Percentiles rank a stretch among this genome's conserved stretches.
These are phyloP conservation scores for Zeuzera pyrina DNA, from an alignment of 2,888 invertebrate genomes.

Conservation along the genomic window DNA sequence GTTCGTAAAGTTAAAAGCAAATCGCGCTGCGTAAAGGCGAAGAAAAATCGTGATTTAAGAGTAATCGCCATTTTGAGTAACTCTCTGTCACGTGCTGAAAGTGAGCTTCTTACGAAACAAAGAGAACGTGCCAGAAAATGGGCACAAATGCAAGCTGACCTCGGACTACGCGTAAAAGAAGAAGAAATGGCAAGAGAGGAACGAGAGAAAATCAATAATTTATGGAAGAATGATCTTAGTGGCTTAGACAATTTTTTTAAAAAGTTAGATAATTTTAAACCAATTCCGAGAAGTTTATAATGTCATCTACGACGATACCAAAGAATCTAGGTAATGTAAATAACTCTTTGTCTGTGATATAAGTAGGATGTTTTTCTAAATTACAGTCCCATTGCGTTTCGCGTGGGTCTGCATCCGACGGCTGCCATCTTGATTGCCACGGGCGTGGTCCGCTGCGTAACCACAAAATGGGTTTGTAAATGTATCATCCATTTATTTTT, in stretches of 20 bases:
- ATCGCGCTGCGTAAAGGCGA: slow-evolving; percentile 70
- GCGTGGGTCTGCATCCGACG: slow-evolving; percentile 70
- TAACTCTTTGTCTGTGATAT: slow-evolving; percentile 62
- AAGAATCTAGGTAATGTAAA: slow-evolving; percentile 57
- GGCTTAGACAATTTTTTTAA: slow-evolving; percentile 78
- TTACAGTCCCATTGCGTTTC: slow-evolving; percentile 73
- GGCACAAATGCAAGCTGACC: slow-evolving; percentile 69
- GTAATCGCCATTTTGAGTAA: slow-evolving; percentile 77
- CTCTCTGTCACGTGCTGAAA: slow-evolving; percentile 73
- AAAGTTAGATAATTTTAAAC: slow-evolving; percentile 75
- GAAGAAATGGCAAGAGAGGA: slow-evolving; percentile 57
- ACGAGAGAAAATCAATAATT: slow-evolving; percentile 57
- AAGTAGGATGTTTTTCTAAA: slow-evolving; percentile 72
- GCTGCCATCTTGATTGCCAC: slow-evolving; percentile 74
- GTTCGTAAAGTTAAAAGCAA: slow-evolving; percentile 76
- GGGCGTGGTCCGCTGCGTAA: slow-evolving; percentile 74
- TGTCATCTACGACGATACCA: no score
- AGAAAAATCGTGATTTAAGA: slow-evolving; percentile 74
- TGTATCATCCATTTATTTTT: slow-evolving; percentile 66
- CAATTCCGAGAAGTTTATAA: slow-evolving; percentile 38
- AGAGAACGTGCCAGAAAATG: slow-evolving; percentile 75
- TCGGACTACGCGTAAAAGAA: slow-evolving; percentile 58
- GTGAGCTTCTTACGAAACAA: slow-evolving; percentile 75
- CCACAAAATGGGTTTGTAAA: slow-evolving; percentile 74
- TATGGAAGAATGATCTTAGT: slow-evolving; percentile 75